A percentile compares a stretch with the other conserved stretches of the same genome.
Evolutionary conservation across 92 coral and sea anemone species (phyloP).

Genomic region (Epizoanthus fatuus): DNA sequence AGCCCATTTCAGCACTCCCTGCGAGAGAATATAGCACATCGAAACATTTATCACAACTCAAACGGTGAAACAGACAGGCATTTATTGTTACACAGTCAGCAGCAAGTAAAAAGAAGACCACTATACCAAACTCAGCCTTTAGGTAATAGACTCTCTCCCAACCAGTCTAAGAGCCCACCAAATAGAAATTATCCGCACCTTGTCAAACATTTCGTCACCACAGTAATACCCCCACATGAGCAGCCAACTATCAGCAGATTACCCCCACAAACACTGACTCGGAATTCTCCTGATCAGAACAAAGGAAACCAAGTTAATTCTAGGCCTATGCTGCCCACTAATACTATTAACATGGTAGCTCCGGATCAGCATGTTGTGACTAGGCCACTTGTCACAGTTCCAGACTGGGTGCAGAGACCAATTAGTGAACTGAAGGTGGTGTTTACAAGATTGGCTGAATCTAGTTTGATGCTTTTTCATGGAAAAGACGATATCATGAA

Average conservation of each 20-base stretch:
- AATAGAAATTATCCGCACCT: neutral
- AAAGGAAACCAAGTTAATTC: neutral
- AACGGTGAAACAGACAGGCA: neutral
- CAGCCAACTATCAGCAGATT: neutral
- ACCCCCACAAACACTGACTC: neutral
- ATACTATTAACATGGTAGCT: neutral
- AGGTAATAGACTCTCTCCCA: neutral
- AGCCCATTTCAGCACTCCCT: neutral
- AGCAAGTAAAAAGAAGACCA: constrained; percentile 7
- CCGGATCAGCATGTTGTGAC: neutral
- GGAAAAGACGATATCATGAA: constrained; percentile 36
- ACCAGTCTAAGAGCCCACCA: neutral
- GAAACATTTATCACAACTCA: neutral
- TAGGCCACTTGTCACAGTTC: constrained; percentile 23
- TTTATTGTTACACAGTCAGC: neutral
- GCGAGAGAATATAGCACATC: neutral
- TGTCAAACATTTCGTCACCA: neutral
- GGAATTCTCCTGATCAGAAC: constrained; percentile 4
- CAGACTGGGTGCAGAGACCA: constrained; percentile 70
- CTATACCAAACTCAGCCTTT: neutral
- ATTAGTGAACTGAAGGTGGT: constrained; percentile 47
- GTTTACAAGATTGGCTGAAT: constrained; percentile 36
- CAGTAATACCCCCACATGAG: neutral
- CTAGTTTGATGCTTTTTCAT: constrained; percentile 65
- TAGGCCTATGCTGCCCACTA: neutral